Conservation (phyloP, 1,140 invertebrate species). For the Zaprionus davidi region DNA sequence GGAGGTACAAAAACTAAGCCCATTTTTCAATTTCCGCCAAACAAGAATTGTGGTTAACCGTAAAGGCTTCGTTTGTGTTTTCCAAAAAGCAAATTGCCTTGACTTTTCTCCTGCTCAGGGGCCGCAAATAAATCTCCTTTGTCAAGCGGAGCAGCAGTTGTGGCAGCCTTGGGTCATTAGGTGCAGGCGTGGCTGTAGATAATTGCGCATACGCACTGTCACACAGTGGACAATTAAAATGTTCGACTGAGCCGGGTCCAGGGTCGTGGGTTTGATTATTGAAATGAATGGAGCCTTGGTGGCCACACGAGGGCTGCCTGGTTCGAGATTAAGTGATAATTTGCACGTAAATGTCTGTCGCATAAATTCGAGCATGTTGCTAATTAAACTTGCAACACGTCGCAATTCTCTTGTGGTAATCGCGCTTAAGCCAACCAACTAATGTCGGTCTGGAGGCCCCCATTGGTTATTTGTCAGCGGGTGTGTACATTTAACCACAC, state of each 20-base stretch:
- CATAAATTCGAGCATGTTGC: conserved; percentile 29
- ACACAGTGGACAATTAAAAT: conserved; percentile 23
- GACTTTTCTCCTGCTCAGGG: conserved; percentile 11
- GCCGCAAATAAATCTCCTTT: conserved; percentile 20
- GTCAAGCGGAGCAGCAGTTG: background rate
- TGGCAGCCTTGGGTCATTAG: background rate
- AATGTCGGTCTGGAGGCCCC: conserved; percentile 16
- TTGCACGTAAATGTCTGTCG: conserved; percentile 10
- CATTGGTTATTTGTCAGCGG: conserved; percentile 19
- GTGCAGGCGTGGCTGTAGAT: conserved; percentile 1
- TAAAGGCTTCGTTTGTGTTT: conserved; percentile 21
- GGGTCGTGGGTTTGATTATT: conserved; percentile 14
- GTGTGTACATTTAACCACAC: conserved; percentile 1
- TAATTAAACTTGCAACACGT: conserved; percentile 50
- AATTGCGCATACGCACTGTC: conserved; percentile 47
- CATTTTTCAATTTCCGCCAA: conserved; percentile 78
- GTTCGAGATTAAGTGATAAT: conserved; percentile 35
- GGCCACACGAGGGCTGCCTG: background rate
- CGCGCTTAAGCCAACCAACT: conserved; percentile 35
- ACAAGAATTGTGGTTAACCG: conserved; percentile 60
- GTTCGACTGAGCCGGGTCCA: background rate
- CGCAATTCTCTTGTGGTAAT: conserved; percentile 41
- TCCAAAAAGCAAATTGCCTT: conserved; percentile 2
- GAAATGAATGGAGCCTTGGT: conserved; percentile 18
- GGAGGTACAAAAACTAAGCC: conserved; percentile 49